These are phyloP conservation scores for Carapus acus DNA, from an alignment of 2,797 vertebrate species.

Conservation along the genomic window DNA sequence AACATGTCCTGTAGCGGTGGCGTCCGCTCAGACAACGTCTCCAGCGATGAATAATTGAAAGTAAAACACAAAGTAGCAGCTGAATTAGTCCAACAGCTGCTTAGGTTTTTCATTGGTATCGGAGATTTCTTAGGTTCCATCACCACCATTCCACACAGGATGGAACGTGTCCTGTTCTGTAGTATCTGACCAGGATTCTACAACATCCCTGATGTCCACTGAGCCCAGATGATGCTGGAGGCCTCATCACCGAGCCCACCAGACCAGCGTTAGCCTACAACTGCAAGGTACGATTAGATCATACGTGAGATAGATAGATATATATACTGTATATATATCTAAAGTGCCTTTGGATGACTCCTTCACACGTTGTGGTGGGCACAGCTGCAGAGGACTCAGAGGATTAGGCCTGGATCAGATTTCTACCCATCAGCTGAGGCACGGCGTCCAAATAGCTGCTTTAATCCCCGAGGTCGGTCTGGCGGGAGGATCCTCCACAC, in stretches of 20 bases:
- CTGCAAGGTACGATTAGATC: not conserved
- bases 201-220: too few relatives aligned
- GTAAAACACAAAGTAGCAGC: too few relatives aligned
- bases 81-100: too few relatives aligned
- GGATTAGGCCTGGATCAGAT: constrained; percentile 71
- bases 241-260: not conserved
- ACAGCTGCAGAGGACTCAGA: constrained; percentile 71
- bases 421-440: constrained; percentile 70
- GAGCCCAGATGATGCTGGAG: too few relatives aligned
- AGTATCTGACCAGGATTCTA: too few relatives aligned
- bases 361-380: constrained; percentile 54
- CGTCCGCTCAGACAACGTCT: too few relatives aligned
- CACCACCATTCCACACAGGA: too few relatives aligned
- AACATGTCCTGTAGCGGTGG: too few relatives aligned
- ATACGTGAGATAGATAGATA: constrained; percentile 38
- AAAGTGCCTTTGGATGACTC: constrained; percentile 59
- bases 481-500: constrained; percentile 43
- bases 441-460: constrained; percentile 65
- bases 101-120: too few relatives aligned
- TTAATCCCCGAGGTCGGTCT: constrained; percentile 60
- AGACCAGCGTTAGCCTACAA: not conserved
- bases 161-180: too few relatives aligned
- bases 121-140: too few relatives aligned
- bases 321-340: constrained; percentile 12
- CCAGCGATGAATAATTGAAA: too few relatives aligned